These are phyloP conservation scores for Ylistrum balloti DNA, from an alignment of 1,140 invertebrate genomes.

Conservation along the genomic window DNA sequence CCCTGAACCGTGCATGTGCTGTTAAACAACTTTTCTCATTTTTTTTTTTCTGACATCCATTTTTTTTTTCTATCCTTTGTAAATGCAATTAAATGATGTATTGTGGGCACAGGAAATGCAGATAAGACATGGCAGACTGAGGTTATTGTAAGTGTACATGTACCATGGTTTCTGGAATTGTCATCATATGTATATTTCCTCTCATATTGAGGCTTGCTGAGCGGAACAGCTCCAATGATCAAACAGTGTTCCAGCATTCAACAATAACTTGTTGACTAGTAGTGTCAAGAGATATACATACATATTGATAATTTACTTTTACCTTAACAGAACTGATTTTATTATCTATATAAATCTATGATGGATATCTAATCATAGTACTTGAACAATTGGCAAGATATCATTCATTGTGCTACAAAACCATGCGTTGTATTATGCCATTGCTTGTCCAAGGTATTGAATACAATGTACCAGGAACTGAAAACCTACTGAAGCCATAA, in stretches of 20 bases:
- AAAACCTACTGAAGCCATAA: too few relatives aligned
- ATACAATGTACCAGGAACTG: too few relatives aligned
- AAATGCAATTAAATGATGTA: background rate
- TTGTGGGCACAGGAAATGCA: background rate
- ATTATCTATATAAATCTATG: too few relatives aligned
- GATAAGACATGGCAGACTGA: background rate
- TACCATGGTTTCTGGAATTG: too few relatives aligned
- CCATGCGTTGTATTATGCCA: too few relatives aligned
- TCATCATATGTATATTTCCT: background rate
- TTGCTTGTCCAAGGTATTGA: too few relatives aligned
- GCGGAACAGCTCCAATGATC: background rate
- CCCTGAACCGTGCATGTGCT: background rate
- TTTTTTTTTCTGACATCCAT: background rate
- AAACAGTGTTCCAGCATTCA: background rate
- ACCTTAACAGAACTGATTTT: too few relatives aligned
- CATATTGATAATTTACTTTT: too few relatives aligned
- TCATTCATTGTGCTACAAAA: too few relatives aligned
- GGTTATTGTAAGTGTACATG: background rate
- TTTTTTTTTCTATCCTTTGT: constrained; percentile 2
- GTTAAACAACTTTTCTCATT: background rate
- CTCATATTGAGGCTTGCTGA: background rate
- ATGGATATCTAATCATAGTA: too few relatives aligned
- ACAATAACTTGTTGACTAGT: background rate
- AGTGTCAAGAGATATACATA: background rate
- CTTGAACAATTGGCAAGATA: too few relatives aligned